Evolutionary conservation across 1,140 invertebrate species (phyloP), one percentile per base, ranked within the genome.

Genomic region (Meloidogyne floridensis): DNA sequence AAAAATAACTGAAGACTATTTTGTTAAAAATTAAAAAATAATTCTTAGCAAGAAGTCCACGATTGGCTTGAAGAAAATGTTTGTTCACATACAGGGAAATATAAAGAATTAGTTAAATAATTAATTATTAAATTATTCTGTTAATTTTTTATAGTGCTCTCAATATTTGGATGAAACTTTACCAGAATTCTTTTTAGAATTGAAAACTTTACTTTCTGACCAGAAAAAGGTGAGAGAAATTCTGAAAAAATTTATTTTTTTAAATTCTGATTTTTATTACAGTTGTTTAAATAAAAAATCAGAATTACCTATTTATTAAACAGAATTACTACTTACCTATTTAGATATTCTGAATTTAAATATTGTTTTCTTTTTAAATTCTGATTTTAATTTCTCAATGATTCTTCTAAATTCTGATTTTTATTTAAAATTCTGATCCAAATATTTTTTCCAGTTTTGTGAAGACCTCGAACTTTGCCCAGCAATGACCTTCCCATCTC

Each of bases 111-210:
- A 18, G 72, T 74, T 54, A 32, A 18, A 7, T 74, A 7, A 32
- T 2, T 7, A 74, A 51, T 6, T 70, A 42, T 77, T 47, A 77
- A 32, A 32, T 51, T 8, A 47, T 43, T 43, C 32, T 32, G 32
- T 53, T 20, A 32, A 10, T 13, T 51, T 42, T 56, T 80, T 86
- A 81, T 69, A 86, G 85, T 88, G 87, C 76, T 87, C 89, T 73
- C 71, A 89, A 53, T 47, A 89, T 13, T 70, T 89, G 32, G 87
- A 88, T 56, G 82, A 89, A 53, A 86, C 86, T 54, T 80, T 88
- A 13, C 87, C 87, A 53, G 87, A 88, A 75, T 79, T 88, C 75
- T 88, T 87, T 83, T 77, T 88, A 72, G 84, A 89, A 75, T 77
- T 88, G 18, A 77, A 88, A 42, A 81, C 83, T 71, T 72, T 88